These are phyloP conservation scores for Caenorhabditis imperialis DNA, from an alignment of 2,888 invertebrate species.

Conservation along the genomic window DNA sequence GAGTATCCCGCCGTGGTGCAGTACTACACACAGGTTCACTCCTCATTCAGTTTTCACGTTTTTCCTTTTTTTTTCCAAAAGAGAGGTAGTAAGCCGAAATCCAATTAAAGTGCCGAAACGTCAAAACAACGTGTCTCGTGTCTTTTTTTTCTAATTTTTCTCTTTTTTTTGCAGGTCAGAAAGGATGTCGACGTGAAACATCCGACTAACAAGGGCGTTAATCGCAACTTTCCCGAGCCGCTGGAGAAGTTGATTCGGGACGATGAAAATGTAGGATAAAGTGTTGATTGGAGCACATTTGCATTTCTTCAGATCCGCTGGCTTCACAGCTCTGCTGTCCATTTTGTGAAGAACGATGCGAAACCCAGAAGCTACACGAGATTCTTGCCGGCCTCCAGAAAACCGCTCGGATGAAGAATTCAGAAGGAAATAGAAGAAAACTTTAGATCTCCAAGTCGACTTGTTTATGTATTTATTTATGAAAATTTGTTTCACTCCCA, in stretches of 20 bases:
- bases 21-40: constrained; percentile 68
- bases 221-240: constrained; percentile 70
- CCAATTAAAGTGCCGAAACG: constrained; percentile 38
- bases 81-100: constrained; percentile 8
- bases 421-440: too few species aligned
- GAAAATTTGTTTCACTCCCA: too few species aligned
- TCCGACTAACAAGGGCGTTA: constrained; percentile 73
- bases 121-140: constrained; percentile 14
- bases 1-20: constrained; percentile 76
- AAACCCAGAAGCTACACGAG: constrained; percentile 57
- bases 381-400: constrained; percentile 64
- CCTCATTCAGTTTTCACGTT: not conserved
- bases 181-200: constrained; percentile 71
- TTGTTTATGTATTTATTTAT: too few species aligned
- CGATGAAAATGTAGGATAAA: constrained; percentile 41
- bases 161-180: constrained; percentile 59
- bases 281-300: not conserved
- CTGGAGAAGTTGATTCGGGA: constrained; percentile 38
- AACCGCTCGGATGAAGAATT: constrained; percentile 14
- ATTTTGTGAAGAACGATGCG: constrained; percentile 44
- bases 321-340: constrained; percentile 35
- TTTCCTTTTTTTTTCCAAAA: constrained; percentile 2
- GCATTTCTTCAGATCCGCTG: constrained; percentile 36
- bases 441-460: too few species aligned
- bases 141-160: not conserved